Evolutionary conservation across 2,888 invertebrate genomes (phyloP).

Genomic region (Phlogophora meticulosa): DNA sequence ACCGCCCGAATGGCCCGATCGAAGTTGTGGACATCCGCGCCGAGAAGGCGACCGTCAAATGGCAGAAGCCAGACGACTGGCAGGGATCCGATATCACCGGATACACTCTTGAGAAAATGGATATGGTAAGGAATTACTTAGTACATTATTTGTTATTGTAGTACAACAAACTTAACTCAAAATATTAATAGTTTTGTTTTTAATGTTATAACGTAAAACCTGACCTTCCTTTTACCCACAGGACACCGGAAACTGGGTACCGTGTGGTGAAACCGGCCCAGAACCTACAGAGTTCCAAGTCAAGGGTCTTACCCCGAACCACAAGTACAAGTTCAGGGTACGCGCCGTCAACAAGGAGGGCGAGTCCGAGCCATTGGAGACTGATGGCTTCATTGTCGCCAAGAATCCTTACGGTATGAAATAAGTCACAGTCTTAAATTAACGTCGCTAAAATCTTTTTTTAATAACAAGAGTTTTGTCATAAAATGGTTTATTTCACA

Average conservation of each 20-base stretch:
- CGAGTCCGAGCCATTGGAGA: slow-evolving; percentile 98
- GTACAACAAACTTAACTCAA: no score
- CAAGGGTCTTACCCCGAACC: slow-evolving; percentile 97
- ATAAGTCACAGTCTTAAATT: neutral
- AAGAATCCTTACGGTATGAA: slow-evolving; percentile 98
- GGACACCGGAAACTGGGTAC: slow-evolving; percentile 98
- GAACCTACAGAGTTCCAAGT: slow-evolving; percentile 95
- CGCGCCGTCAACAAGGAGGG: slow-evolving; percentile 99
- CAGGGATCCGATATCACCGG: slow-evolving; percentile 97
- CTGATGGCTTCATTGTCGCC: slow-evolving; percentile 96
- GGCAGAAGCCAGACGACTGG: slow-evolving; percentile 97
- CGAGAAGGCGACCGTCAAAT: slow-evolving; percentile 97
- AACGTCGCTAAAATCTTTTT: neutral
- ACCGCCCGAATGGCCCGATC: slow-evolving; percentile 96
- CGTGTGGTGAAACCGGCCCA: slow-evolving; percentile 97
- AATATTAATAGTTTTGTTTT: no score
- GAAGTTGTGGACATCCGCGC: slow-evolving; percentile 97
- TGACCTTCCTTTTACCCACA: slow-evolving; percentile 53
- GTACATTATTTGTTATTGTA: neutral
- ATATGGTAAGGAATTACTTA: slow-evolving; percentile 89
- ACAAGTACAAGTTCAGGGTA: slow-evolving; percentile 99
- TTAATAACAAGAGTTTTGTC: neutral
- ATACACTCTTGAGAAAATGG: slow-evolving; percentile 98
- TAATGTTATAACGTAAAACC: neutral
- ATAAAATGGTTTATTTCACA: neutral